Evolutionary conservation across 2,888 invertebrate genomes (phyloP), one percentile per base, ranked within the genome.

Genomic region (Lypha dubia): DNA sequence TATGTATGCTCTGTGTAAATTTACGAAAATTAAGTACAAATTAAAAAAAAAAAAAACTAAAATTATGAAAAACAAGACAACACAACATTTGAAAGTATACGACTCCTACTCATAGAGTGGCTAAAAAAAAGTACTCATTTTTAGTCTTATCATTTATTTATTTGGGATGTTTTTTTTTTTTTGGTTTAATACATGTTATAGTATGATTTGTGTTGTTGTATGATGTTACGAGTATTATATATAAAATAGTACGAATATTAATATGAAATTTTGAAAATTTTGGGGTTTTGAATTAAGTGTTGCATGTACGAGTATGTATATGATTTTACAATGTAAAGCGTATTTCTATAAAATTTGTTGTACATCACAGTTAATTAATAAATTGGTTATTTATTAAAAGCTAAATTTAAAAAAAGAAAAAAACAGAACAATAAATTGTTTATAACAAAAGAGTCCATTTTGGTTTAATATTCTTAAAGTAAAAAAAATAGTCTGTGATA

Each of bases 361-460:
- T 63, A 75, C 44, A 70, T 83, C 62, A 79, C 70, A 83, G 63
- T 63, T 68, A 75, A 71, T 67, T 41, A 77, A 58, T 46, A 63
- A 32, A 74, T 81, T 68, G 41, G 77, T 81, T 81, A 81, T 79
- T 70, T 22, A 70, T 79, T 74, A 79, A 74, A 77, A 84, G 81
- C 81, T 84, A 81, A 80, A 67, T 76, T 53, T 73, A 68, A 71
- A 83, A 15, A 65, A n/a, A n/a, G n/a, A n/a, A n/a, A n/a, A n/a
- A n/a, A n/a, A n/a, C n/a, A 71, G 35, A 79, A 38, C 49, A 44
- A 53, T 49, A 53, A 38, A 8, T 60, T 62, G 20, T 67, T 73
- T 77, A 38, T 68, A 77, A 80, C 68, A 73, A 58, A 70, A 84
- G 58, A 53, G 74, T 81, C 84, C 84, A 67, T 60, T 65, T 63